Percentiles rank a stretch among this genome's conserved stretches.
These are phyloP conservation scores for Drosophila leonis DNA, from an alignment of 2,888 invertebrate genomes.

Conservation along the genomic window DNA sequence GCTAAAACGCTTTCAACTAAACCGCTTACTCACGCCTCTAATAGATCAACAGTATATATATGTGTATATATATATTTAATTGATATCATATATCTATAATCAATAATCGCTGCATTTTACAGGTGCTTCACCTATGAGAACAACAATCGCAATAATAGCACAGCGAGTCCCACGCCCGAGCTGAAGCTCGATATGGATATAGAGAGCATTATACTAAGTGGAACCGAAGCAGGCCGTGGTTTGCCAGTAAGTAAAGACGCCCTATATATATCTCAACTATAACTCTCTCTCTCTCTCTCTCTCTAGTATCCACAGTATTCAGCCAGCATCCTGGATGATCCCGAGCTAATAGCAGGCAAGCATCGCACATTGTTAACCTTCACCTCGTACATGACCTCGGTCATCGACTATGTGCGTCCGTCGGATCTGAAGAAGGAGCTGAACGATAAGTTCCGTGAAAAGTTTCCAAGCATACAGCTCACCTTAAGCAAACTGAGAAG, in stretches of 20 bases:
- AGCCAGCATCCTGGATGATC: slow-evolving; percentile 96
- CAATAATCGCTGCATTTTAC: slow-evolving; percentile 25
- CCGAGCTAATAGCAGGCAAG: slow-evolving; percentile 95
- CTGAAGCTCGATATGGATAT: slow-evolving; percentile 83
- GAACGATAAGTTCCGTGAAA: slow-evolving; percentile 97
- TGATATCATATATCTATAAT: slow-evolving; percentile 3
- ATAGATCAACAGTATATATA: slow-evolving; percentile 8
- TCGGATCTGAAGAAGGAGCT: slow-evolving; percentile 98
- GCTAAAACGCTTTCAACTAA: slow-evolving; percentile 67
- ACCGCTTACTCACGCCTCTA: slow-evolving; percentile 57
- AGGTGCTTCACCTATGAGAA: slow-evolving; percentile 85
- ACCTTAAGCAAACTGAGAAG: slow-evolving; percentile 98
- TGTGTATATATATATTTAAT: neutral
- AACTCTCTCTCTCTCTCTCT: neutral
- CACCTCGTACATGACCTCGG: slow-evolving; percentile 96
- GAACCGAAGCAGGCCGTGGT: slow-evolving; percentile 61
- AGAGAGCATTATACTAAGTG: slow-evolving; percentile 73
- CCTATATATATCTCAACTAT: neutral
- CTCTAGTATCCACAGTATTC: slow-evolving; percentile 88
- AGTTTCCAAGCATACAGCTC: slow-evolving; percentile 97
- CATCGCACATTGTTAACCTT: slow-evolving; percentile 94
- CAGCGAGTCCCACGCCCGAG: slow-evolving; percentile 84
- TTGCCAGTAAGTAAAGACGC: slow-evolving; percentile 70
- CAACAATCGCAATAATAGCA: slow-evolving; percentile 80
- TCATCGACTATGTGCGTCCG: slow-evolving; percentile 98